A percentile compares a stretch with the other conserved stretches of the same genome.
These are phyloP conservation scores for Nomada ferruginata DNA, from an alignment of 2,888 invertebrate genomes.

Conservation along the genomic window DNA sequence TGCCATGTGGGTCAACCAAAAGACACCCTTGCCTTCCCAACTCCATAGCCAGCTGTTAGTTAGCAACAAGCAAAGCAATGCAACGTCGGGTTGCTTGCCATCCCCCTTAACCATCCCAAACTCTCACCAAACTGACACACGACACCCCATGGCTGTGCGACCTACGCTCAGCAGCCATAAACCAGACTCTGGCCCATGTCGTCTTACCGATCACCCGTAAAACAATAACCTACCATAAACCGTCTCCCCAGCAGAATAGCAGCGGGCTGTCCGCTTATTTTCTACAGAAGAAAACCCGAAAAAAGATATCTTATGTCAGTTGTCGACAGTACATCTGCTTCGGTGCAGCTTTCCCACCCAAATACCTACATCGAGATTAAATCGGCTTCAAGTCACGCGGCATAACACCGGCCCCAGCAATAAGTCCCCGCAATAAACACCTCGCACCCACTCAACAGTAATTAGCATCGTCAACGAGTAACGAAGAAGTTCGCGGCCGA, in stretches of 20 bases:
- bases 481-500: neutral
- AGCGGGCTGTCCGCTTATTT: neutral
- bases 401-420: too few relatives aligned
- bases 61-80: too few relatives aligned
- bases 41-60: too few relatives aligned
- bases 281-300: neutral
- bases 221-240: neutral
- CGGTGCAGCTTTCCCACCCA: neutral
- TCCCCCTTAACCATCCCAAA: too few relatives aligned
- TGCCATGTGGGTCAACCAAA: too few relatives aligned
- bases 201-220: neutral
- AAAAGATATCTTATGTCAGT: neutral
- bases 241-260: neutral
- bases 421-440: neutral
- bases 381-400: too few relatives aligned
- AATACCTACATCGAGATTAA: neutral
- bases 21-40: too few relatives aligned
- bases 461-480: conserved; percentile 5
- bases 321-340: neutral
- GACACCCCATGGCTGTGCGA: too few relatives aligned
- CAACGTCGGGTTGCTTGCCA: too few relatives aligned
- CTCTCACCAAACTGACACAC: too few relatives aligned
- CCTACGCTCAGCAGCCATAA: neutral
- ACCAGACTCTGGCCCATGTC: neutral
- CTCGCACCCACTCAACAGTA: neutral